phyloP scores from a whole-genome alignment of 2,113 vertebrate species.

The Rutilus rutilus region DNA sequence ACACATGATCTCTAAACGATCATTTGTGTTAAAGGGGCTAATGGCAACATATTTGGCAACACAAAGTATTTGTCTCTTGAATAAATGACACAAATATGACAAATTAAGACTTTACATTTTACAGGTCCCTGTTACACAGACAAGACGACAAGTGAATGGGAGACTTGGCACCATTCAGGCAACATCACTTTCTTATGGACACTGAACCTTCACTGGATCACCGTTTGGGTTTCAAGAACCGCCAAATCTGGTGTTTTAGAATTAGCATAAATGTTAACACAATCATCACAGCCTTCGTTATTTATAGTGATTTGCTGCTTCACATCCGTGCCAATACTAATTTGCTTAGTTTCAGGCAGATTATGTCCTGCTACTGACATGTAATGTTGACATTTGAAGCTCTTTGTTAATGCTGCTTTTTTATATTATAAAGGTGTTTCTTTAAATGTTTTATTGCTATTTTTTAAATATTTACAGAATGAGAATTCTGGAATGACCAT shows the following conservation, averaged over 20 bases:
- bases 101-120: slow-evolving; percentile 50
- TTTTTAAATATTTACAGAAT: not conserved
- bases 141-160: slow-evolving; percentile 77
- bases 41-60: too few relatives aligned
- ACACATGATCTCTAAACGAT: too few relatives aligned
- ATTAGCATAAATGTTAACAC: slow-evolving; percentile 9
- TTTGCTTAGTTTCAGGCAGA: slow-evolving; percentile 20
- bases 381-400: not conserved
- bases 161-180: slow-evolving; percentile 73
- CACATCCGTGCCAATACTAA: slow-evolving; percentile 46
- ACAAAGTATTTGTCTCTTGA: not conserved
- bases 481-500: not conserved
- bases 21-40: too few relatives aligned
- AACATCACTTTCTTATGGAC: slow-evolving; percentile 52
- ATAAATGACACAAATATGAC: not conserved
- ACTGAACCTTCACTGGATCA: slow-evolving; percentile 45
- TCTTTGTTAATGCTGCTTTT: not conserved
- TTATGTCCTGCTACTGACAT: slow-evolving; percentile 1
- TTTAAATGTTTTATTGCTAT: slow-evolving; percentile 4
- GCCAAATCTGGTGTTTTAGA: slow-evolving; percentile 28
- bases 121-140: slow-evolving; percentile 72
- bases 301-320: slow-evolving; percentile 55
- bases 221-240: slow-evolving; percentile 5
- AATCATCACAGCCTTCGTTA: slow-evolving; percentile 35
- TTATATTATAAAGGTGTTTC: not conserved